phyloP scores from a whole-genome alignment of 1,140 invertebrate species.

The Pseudomyrmex sp. region DNA sequence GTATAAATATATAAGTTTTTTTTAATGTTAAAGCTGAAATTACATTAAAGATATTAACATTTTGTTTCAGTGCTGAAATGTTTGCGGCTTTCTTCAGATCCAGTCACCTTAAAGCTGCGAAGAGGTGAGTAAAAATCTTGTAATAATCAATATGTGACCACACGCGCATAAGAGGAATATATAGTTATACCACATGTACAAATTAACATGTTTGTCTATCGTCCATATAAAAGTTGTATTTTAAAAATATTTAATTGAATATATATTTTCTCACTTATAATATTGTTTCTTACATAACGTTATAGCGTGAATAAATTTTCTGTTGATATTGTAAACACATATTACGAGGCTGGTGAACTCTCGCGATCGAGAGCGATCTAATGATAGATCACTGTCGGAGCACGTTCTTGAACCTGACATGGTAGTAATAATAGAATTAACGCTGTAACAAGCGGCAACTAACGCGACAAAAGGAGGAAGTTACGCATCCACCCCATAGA shows the following conservation, averaged over 20 bases:
- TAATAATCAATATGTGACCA: conserved; percentile 27
- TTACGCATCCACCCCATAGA: conserved; percentile 41
- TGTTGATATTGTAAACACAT: conserved; percentile 3
- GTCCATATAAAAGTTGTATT: background rate
- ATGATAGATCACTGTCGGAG: conserved; percentile 66
- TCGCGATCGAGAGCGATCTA: conserved; percentile 57
- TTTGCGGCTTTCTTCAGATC: conserved; percentile 93
- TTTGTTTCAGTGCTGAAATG: conserved; percentile 95
- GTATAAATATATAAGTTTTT: too few relatives aligned
- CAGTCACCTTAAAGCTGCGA: conserved; percentile 94
- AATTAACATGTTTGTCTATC: background rate
- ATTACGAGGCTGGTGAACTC: conserved; percentile 64
- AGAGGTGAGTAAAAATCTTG: conserved; percentile 89
- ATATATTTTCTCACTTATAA: background rate
- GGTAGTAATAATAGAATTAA: conserved; percentile 72
- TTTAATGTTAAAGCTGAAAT: background rate
- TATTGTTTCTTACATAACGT: too few relatives aligned
- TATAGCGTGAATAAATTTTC: background rate
- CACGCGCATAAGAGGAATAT: background rate
- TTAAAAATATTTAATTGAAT: background rate
- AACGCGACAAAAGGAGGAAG: conserved; percentile 30
- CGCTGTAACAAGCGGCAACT: conserved; percentile 56
- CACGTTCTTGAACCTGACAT: conserved; percentile 68
- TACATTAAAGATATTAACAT: background rate
- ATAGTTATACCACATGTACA: background rate